Percentiles rank a stretch among this genome's conserved stretches.
Evolutionary conservation across 1,140 invertebrate species (phyloP).

Genomic region (Periplaneta americana): DNA sequence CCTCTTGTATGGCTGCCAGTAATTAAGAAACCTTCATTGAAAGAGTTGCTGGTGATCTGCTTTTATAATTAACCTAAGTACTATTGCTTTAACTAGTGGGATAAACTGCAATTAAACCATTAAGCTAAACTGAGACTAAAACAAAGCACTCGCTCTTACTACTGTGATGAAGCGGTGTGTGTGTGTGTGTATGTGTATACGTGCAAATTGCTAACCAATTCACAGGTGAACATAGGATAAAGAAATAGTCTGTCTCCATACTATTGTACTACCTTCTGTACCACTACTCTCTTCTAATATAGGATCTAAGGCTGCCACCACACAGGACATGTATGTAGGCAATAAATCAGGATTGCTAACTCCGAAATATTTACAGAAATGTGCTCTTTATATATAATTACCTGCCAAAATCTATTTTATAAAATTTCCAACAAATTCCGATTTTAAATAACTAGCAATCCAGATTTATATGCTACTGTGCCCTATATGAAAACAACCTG

Average conservation of each 20-base stretch:
- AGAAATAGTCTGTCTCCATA: background rate
- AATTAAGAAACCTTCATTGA: background rate
- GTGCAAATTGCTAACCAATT: slow-evolving; percentile 1
- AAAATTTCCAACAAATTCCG: background rate
- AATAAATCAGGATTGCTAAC: no score
- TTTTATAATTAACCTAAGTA: slow-evolving; percentile 6
- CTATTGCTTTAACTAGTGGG: background rate
- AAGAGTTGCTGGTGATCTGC: slow-evolving; percentile 5
- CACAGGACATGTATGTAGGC: no score
- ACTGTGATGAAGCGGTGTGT: slow-evolving; percentile 8
- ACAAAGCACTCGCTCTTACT: background rate
- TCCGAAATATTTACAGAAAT: no score
- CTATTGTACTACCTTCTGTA: background rate
- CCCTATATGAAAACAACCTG: background rate
- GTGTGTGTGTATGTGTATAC: background rate
- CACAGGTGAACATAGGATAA: slow-evolving; percentile 8
- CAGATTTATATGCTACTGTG: background rate
- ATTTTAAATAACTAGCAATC: background rate
- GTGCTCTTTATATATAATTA: no score
- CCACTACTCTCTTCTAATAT: background rate
- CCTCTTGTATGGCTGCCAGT: background rate
- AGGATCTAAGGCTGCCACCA: slow-evolving; percentile 5
- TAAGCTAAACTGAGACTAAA: background rate
- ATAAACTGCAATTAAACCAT: slow-evolving; percentile 8
- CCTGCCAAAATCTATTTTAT: no score